A percentile compares a stretch with the other conserved stretches of the same genome.
phyloP scores from a whole-genome alignment of 2,797 vertebrate genomes.

The Aldrovandia affinis region DNA sequence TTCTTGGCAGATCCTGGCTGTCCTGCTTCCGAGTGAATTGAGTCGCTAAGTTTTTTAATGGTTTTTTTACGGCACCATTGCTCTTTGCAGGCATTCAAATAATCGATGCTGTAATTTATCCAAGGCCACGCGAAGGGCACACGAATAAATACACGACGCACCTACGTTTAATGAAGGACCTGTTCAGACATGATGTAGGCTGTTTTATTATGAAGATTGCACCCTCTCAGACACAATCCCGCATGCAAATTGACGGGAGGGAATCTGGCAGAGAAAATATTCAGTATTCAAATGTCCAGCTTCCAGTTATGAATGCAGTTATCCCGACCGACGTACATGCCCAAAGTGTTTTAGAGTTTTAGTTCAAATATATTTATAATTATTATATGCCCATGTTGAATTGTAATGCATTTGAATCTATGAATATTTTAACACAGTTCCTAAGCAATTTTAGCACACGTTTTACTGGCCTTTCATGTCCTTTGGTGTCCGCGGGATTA shows the following conservation, averaged over 20 bases:
- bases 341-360: not conserved
- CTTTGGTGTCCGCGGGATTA: not conserved
- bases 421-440: not conserved
- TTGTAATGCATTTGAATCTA: not conserved
- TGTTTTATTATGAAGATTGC: not conserved
- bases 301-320: not conserved
- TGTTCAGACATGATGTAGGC: not conserved
- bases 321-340: no score
- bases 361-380: not conserved
- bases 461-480: not conserved
- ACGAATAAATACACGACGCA: no score
- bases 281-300: not conserved
- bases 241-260: not conserved
- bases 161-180: not conserved
- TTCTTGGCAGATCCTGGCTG: not conserved
- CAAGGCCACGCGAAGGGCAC: no score
- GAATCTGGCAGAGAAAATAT: not conserved
- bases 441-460: not conserved
- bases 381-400: not conserved
- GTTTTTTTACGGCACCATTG: not conserved
- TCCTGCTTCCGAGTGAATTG: not conserved
- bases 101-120: not conserved
- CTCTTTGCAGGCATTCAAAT: not conserved
- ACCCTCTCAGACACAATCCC: not conserved
- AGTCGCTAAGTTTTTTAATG: not conserved